phyloP scores from a whole-genome alignment of 1,140 invertebrate species.

The Berghia stephanieae region DNA sequence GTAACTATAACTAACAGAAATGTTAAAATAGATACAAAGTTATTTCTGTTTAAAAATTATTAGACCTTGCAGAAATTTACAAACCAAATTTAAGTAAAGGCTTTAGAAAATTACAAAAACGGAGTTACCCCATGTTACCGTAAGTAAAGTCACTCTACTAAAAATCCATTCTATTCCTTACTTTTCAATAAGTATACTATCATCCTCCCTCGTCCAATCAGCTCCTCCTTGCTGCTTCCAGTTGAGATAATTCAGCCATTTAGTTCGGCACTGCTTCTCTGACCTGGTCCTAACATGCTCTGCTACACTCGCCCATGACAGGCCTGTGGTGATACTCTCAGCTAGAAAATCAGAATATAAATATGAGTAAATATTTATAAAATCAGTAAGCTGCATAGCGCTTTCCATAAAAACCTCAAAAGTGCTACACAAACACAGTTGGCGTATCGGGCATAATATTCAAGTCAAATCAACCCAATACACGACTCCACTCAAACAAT shows the following conservation, averaged over 20 bases:
- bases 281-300: conserved; percentile 68
- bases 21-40: background rate
- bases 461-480: too few species aligned
- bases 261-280: conserved; percentile 71
- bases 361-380: too few species aligned
- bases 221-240: conserved; percentile 69
- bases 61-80: background rate
- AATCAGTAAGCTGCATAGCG: too few species aligned
- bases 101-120: background rate
- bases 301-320: conserved; percentile 69
- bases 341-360: conserved; percentile 42
- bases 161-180: conserved; percentile 39
- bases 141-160: background rate
- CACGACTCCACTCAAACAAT: too few species aligned
- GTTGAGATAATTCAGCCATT: conserved; percentile 71
- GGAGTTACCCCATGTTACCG: background rate
- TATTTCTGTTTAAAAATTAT: background rate
- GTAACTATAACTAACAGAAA: too few species aligned
- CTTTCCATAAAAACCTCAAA: too few species aligned
- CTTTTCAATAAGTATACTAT: conserved; percentile 68
- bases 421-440: too few species aligned
- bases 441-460: too few species aligned
- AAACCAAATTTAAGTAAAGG: background rate
- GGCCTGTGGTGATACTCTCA: conserved; percentile 63
- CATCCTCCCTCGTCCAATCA: conserved; percentile 69